Evolutionary conservation across 2,113 vertebrate species (phyloP), one percentile per base, ranked within the genome.

Genomic region (Panurus biarmicus): DNA sequence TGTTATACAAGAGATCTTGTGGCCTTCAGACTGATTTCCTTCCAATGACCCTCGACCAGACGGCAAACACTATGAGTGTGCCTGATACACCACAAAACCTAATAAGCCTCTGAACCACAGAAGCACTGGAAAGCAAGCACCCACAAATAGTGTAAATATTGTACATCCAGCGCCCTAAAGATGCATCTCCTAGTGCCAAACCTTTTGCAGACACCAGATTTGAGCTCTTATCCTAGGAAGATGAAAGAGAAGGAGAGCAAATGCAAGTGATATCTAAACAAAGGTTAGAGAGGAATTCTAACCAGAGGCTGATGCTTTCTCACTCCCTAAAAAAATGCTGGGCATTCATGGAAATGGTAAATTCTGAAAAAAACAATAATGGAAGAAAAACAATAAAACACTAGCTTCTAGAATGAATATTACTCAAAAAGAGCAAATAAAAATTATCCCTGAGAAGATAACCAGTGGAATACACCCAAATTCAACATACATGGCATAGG

Each of bases 1-100:
- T 14, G 42, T 35, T n/a, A 14, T 9, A 4, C 29, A 28, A 33
- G 33, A 38, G 3, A 1, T 40, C 20, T 83, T 0, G 0, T 36
- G 20, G 8, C 7, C 19, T 19, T 72, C 35, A 75, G 20, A 26
- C 12, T 67, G 26, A 19, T 45, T 58, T 66, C 33, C 20, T 67
- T 36, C 24, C 42, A 22, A 17, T 36, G 28, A 58, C 33, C 42
- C 44, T 40, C 31, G 60, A 22, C 5, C 58, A 60, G 16, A 45
- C 29, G 14, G n/a, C 6, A 58, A 54, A n/a, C 10, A 22, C 44
- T n/a, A 25, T 5, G 17, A 47, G 3, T 5, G 11, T 36, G 26
- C 28, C 61, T 79, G 57, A 66, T 19, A 25, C 25, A 67, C 13
- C 23, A 54, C 22, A 61, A 86, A 72, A 66, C 3, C 8, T 42